Conservation (phyloP, 1,140 invertebrate species). For the Campoletis sonorensis region DNA sequence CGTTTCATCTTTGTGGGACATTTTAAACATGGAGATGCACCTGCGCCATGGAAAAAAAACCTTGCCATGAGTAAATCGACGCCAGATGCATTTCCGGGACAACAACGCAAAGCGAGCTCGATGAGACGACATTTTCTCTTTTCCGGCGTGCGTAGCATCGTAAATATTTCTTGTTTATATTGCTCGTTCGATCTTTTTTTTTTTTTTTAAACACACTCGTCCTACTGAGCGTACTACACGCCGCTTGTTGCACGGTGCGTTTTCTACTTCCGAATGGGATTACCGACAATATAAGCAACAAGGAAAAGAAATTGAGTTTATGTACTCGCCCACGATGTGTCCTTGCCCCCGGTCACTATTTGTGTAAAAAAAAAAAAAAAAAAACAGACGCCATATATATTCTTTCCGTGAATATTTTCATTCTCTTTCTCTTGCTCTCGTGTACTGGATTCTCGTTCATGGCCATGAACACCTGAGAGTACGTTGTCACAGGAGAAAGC, state of each 20-base stretch:
- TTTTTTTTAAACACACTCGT: not conserved
- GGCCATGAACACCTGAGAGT: not conserved
- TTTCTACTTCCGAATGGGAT: not conserved
- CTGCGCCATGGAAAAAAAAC: not conserved
- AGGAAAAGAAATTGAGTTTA: not conserved
- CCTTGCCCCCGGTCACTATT: not conserved
- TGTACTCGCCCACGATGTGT: not conserved
- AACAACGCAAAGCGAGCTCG: not conserved
- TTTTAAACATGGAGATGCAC: not conserved
- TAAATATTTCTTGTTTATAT: not conserved
- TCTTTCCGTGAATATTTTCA: not conserved
- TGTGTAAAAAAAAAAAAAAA: not conserved
- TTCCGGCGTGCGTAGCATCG: not conserved
- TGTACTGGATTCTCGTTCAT: not conserved
- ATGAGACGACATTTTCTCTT: not conserved
- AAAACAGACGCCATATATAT: not conserved
- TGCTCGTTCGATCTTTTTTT: not conserved
- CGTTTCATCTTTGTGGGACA: not conserved
- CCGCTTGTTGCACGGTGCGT: not conserved
- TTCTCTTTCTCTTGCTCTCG: not conserved
- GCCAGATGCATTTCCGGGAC: not conserved
- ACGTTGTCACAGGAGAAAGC: constrained; percentile 57
- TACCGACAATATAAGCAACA: not conserved
- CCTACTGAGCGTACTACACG: not conserved
- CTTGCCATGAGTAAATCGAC: not conserved